Evolutionary conservation across 2,797 vertebrate species (phyloP), one percentile per base, ranked within the genome.

Genomic region (Sphenopsis melanotis): DNA sequence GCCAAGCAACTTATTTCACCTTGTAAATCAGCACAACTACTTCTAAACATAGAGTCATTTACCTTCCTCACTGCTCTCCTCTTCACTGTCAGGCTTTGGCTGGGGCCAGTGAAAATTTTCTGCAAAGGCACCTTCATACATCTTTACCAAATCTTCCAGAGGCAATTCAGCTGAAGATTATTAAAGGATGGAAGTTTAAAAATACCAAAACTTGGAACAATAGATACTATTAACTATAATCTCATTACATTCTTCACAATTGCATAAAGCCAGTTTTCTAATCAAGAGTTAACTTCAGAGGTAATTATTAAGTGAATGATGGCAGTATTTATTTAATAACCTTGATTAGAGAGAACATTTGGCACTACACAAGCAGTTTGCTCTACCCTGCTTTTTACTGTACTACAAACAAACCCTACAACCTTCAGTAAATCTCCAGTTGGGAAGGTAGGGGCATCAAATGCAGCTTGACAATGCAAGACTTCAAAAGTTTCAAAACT

Each of bases 81-180:
- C 98, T 56, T 99, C 99, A 69, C 97, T 98, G n/a, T 97, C 98
- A 53, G 96, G 97, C 72, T 98, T 97, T 0, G 98, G 98, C 66
- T 98, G 98, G 15, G 99, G 98, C 99, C 99, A 99, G 70, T 99
- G 98, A 94, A 99, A 99, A 84, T 95, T 97, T 34, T 99, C 99
- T 59, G 98, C 97, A 69, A 99, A 99, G 85, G 99, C 99, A 21
- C 99, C 99, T 90, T 99, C 99, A 30, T 99, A 99, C 94, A 99
- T 98, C 97, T 99, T 99, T 77, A 98, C 92, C 97, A 99, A 94
- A 70, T 98, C 98, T 91, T 99, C 98, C 93, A 99, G 95, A 59
- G 99, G 98, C 96, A 99, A 95, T 95, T 99, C 99, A 95, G 99
- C 99, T 99, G 71, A 46, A 97, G 39, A 44, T 49, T 30, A 80